Evolutionary conservation across 2,888 invertebrate species (phyloP).

Genomic region (Choreutis nemorana): DNA sequence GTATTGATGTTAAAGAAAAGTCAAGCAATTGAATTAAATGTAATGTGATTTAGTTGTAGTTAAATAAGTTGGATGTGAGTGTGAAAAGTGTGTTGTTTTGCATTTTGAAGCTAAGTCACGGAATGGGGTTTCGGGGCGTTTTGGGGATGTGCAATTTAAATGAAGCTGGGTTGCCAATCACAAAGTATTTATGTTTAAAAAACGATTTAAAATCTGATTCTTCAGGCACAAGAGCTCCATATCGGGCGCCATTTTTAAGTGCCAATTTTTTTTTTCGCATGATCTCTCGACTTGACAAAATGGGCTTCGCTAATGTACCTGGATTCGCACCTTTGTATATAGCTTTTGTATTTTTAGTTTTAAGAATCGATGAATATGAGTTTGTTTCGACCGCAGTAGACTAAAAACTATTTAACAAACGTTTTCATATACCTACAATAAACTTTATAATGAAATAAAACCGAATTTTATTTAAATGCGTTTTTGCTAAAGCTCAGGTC

Average conservation of each 20-base stretch:
- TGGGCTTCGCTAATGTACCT: conserved; percentile 30
- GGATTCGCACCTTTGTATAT: conserved; percentile 46
- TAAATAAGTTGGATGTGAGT: conserved; percentile 11
- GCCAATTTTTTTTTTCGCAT: conserved; percentile 18
- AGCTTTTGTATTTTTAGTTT: conserved; percentile 29
- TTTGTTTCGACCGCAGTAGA: conserved; percentile 61
- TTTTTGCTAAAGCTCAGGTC: too few species aligned
- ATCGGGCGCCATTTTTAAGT: too few species aligned
- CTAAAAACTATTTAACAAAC: conserved; percentile 46
- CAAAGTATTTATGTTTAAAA: conserved; percentile 1
- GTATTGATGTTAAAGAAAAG: conserved; percentile 13
- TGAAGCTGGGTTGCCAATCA: conserved; percentile 5
- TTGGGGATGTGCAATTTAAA: conserved; percentile 19
- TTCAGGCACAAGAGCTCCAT: too few species aligned
- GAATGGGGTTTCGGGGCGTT: conserved; percentile 8
- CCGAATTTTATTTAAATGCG: too few species aligned
- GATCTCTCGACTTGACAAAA: conserved; percentile 26
- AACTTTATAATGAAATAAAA: neutral
- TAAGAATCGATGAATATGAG: conserved; percentile 31
- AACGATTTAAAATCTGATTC: too few species aligned
- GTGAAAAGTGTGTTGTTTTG: conserved; percentile 12
- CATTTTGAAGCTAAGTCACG: conserved; percentile 13
- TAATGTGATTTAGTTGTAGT: neutral
- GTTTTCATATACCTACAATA: conserved; percentile 1
- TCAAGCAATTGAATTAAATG: too few species aligned